Conservation (phyloP, 2,888 invertebrate species). For the Scaptomyza tumidula region DNA sequence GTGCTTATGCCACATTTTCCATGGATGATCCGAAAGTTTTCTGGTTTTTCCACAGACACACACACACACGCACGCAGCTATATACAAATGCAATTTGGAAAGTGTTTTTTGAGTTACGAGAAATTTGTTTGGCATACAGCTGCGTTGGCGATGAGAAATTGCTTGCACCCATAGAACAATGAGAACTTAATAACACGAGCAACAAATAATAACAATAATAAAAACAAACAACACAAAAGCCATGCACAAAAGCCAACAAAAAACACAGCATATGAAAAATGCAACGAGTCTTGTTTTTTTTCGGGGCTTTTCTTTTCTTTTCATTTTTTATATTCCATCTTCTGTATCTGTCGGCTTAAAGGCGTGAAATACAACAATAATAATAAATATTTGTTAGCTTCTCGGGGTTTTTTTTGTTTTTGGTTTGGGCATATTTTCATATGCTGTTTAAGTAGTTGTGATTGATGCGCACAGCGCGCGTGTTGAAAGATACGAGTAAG, state of each 20-base stretch:
- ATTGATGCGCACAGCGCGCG: conserved; percentile 68
- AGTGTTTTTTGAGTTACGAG: conserved; percentile 25
- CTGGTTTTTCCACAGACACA: background rate
- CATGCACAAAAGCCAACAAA: conserved; percentile 30
- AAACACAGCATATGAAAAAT: conserved; percentile 43
- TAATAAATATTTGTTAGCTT: conserved; percentile 70
- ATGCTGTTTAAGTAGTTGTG: conserved; percentile 72
- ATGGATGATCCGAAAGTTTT: conserved; percentile 34
- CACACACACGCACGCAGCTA: background rate
- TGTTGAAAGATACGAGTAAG: conserved; percentile 70
- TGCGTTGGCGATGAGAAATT: conserved; percentile 63
- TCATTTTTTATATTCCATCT: conserved; percentile 23
- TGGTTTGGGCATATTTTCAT: conserved; percentile 64
- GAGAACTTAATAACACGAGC: conserved; percentile 61
- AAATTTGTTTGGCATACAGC: conserved; percentile 21
- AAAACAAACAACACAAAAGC: conserved; percentile 53
- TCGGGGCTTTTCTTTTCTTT: conserved; percentile 64
- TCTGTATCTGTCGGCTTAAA: conserved; percentile 74
- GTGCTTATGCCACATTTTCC: conserved; percentile 49
- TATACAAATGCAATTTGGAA: conserved; percentile 35
- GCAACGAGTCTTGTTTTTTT: conserved; percentile 52
- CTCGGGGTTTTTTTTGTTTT: conserved; percentile 2
- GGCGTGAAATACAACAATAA: conserved; percentile 74
- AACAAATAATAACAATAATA: conserved; percentile 51
- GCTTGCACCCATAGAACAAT: conserved; percentile 50